Evolutionary conservation across 2,113 vertebrate genomes (phyloP), one percentile per base, ranked within the genome.

Genomic region (Centropus bengalensis): DNA sequence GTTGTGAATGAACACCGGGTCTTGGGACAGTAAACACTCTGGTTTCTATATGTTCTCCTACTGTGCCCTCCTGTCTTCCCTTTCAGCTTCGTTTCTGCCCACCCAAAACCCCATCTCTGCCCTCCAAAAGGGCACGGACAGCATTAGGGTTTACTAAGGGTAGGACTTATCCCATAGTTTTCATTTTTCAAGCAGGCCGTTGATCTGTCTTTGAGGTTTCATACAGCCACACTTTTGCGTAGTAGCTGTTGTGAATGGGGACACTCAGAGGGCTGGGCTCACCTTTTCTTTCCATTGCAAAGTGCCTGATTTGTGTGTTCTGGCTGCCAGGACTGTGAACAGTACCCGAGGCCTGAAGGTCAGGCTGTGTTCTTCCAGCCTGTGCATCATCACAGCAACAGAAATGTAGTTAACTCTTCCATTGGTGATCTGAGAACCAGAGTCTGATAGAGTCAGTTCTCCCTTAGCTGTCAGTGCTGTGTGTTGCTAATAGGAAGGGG

Each of bases 241-340:
- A 75, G 55, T 13, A 67, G 44, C 67, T 93, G 24, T 49, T 71
- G 16, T 68, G 86, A 86, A 33, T 2, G 6, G 6, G 51, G 51
- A 51, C 54, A 73, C 27, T 81, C 40, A 83, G 64, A 68, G 45
- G 59, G 47, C 32, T 81, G 88, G n/a, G 62, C 24, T 81, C 27
- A 58, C n/a, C 24, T 73, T 82, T 95, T 83, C 44, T 73, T 90
- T 88, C 40, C 76, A 51, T 42, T 95, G 73, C 73, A 92, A 88
- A 76, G 79, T 68, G 40, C 28, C 14, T 91, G 54, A 56, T 75
- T 78, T 12, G 6, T 60, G 44, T 68, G 54, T 88, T 86, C 80
- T 32, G 36, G 36, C 26, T 94, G 70, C 64, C 49, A 92, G 49
- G 52, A 56, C 58, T 76, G 73, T 64, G 64, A 88, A 64, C 5